Percentiles rank a stretch among this genome's conserved stretches.
These are phyloP conservation scores for Ischnura elegans DNA, from an alignment of 2,888 invertebrate genomes.

Conservation along the genomic window DNA sequence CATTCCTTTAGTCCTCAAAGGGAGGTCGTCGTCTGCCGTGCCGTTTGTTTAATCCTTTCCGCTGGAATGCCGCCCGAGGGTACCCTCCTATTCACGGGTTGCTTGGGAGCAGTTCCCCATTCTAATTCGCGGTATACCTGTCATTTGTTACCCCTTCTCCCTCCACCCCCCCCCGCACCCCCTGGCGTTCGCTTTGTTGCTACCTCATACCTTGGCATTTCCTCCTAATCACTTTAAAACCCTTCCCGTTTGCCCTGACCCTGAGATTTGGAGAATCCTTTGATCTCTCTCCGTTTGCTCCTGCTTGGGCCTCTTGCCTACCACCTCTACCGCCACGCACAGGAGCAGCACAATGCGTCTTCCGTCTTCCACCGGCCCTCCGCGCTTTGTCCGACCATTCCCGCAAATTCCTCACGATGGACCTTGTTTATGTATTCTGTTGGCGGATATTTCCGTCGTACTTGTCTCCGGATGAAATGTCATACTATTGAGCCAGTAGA, in stretches of 20 bases:
- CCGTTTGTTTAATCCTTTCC: conserved; percentile 1
- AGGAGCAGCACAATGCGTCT: neutral
- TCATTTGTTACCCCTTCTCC: neutral
- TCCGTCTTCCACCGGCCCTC: neutral
- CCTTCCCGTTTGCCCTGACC: neutral
- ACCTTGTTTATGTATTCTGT: too few species aligned
- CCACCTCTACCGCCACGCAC: neutral
- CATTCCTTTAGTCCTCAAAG: neutral
- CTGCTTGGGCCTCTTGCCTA: neutral
- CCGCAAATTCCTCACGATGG: too few species aligned
- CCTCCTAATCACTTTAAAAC: conserved; percentile 45
- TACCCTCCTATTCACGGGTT: neutral
- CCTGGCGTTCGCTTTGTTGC: neutral
- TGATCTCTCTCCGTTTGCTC: conserved; percentile 12
- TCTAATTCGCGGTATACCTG: conserved; percentile 8
- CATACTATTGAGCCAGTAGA: too few species aligned
- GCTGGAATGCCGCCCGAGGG: neutral
- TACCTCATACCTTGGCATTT: neutral
- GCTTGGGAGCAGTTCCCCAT: neutral
- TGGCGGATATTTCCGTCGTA: too few species aligned
- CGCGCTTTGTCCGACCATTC: too few species aligned
- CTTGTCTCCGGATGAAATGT: too few species aligned
- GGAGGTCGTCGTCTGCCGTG: neutral
- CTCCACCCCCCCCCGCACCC: neutral
- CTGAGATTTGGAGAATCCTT: neutral